These are phyloP conservation scores for Crypturellus tataupa DNA, from an alignment of 2,797 vertebrate species.

Conservation along the genomic window DNA sequence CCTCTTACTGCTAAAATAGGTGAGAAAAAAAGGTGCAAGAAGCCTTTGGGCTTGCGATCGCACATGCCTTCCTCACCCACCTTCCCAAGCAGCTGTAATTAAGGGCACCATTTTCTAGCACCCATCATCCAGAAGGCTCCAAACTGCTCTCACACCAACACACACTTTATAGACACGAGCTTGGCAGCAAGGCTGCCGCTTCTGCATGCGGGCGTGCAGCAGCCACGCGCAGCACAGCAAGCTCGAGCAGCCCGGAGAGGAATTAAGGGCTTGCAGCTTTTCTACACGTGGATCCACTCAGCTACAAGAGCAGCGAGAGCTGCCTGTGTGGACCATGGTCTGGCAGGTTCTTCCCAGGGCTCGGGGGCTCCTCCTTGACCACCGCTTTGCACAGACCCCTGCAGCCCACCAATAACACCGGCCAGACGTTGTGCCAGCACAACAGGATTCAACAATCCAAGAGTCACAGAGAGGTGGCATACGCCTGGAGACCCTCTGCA, in stretches of 20 bases:
- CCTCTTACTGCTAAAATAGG: neutral
- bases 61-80: neutral
- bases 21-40: constrained; percentile 12
- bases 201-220: rapidly evolving
- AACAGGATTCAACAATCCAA: neutral
- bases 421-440: neutral
- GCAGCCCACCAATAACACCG: neutral
- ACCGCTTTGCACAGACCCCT: neutral
- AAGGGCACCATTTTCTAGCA: neutral
- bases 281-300: neutral
- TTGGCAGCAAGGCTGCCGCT: neutral
- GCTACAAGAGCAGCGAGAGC: neutral
- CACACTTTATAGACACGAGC: neutral
- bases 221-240: rapidly evolving
- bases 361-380: neutral
- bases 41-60: neutral
- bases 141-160: neutral
- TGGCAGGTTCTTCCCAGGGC: neutral
- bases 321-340: neutral
- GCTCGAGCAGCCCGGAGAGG: rapidly evolving
- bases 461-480: neutral
- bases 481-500: rapidly evolving
- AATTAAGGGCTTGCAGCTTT: neutral
- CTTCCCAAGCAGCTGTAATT: neutral
- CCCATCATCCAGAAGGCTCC: neutral